These are phyloP conservation scores for Diarsia brunnea DNA, from an alignment of 2,888 invertebrate species.

Conservation along the genomic window DNA sequence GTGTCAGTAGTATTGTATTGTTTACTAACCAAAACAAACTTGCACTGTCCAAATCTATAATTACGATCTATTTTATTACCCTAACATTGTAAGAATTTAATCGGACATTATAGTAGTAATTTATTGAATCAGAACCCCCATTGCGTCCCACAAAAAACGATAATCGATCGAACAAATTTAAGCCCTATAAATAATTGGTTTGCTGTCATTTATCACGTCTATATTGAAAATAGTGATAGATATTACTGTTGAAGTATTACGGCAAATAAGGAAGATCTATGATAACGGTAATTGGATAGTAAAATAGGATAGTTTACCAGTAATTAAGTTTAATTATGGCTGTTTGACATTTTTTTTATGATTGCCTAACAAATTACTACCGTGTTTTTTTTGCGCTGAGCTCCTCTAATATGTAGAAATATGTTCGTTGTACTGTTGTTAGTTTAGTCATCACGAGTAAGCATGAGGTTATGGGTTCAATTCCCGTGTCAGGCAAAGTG, in stretches of 20 bases:
- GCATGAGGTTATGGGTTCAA: too few species aligned
- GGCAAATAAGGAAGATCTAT: background rate
- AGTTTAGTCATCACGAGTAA: too few species aligned
- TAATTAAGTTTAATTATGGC: background rate
- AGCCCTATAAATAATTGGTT: background rate
- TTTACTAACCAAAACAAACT: constrained; percentile 14
- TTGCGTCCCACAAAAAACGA: background rate
- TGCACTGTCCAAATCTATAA: constrained; percentile 31
- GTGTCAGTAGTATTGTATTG: background rate
- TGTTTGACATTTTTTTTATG: background rate
- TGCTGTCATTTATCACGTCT: background rate
- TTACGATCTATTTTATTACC: constrained; percentile 27
- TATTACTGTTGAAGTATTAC: background rate
- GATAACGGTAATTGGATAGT: background rate
- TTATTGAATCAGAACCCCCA: background rate
- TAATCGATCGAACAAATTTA: constrained; percentile 10
- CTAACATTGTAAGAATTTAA: constrained; percentile 17
- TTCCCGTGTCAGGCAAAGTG: too few species aligned
- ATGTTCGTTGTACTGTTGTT: too few species aligned
- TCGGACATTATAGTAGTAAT: constrained; percentile 29
- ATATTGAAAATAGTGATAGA: background rate
- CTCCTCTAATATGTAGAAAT: too few species aligned
- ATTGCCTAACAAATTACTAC: background rate
- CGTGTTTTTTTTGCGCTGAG: background rate
- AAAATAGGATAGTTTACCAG: background rate